Conservation (phyloP, 2,888 invertebrate genomes). For the Syritta pipiens region DNA sequence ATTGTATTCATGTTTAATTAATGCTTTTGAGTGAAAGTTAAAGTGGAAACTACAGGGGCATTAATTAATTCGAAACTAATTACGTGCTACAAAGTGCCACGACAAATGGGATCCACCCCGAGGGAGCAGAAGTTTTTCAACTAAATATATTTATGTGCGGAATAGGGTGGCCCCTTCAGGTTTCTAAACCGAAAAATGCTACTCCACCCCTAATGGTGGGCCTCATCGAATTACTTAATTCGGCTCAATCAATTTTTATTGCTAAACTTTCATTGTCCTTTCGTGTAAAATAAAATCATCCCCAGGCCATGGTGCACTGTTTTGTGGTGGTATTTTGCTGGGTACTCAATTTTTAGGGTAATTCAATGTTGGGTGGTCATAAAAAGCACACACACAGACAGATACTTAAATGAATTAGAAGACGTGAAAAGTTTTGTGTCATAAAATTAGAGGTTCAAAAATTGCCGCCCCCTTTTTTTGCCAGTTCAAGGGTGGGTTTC, state of each 20-base stretch:
- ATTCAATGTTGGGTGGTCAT: too few species aligned
- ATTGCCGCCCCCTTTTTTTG: too few species aligned
- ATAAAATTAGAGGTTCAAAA: too few species aligned
- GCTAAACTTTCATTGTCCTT: slow-evolving; percentile 52
- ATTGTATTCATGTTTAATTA: slow-evolving; percentile 54
- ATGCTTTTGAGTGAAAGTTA: slow-evolving; percentile 40
- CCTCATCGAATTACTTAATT: slow-evolving; percentile 37
- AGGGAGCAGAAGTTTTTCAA: too few species aligned
- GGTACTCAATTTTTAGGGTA: too few species aligned
- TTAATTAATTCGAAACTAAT: slow-evolving; percentile 41
- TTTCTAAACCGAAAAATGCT: too few species aligned
- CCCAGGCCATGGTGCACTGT: slow-evolving; percentile 26
- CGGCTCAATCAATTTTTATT: slow-evolving; percentile 59
- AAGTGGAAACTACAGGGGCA: slow-evolving; percentile 22
- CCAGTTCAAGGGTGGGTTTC: too few species aligned
- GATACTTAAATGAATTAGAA: too few species aligned
- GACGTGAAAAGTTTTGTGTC: too few species aligned
- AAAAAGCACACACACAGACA: too few species aligned
- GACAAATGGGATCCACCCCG: background rate
- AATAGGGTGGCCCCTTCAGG: too few species aligned
- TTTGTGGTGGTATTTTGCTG: slow-evolving; percentile 23
- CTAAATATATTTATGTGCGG: too few species aligned
- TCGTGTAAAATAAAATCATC: slow-evolving; percentile 40
- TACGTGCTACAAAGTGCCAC: slow-evolving; percentile 1
- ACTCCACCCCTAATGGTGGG: background rate